Conservation (phyloP, 2,797 vertebrate genomes). For the Thaleichthys pacificus region DNA sequence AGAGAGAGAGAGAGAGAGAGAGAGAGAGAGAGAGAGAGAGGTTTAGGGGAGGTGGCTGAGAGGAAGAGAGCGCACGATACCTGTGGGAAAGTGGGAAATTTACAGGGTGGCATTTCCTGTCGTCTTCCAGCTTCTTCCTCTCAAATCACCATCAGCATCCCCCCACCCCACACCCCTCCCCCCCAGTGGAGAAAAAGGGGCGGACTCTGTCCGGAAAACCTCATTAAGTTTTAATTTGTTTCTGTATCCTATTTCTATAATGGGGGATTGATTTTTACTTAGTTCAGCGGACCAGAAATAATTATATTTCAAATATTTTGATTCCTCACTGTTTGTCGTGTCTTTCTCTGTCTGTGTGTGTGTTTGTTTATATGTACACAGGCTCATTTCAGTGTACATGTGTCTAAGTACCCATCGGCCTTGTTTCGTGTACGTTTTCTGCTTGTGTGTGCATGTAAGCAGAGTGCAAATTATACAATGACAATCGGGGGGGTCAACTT, state of each 20-base stretch:
- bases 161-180: neutral
- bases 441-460: neutral
- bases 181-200: constrained; percentile 50
- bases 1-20: constrained; percentile 26
- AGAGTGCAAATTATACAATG: no score
- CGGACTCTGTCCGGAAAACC: constrained; percentile 70
- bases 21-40: neutral
- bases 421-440: neutral
- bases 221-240: constrained; percentile 82
- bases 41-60: constrained; percentile 24
- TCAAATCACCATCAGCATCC: neutral
- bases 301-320: constrained; percentile 76
- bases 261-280: constrained; percentile 80
- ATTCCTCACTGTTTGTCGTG: constrained; percentile 57
- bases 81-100: constrained; percentile 39
- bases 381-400: neutral
- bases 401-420: neutral
- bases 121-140: constrained; percentile 29
- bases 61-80: constrained; percentile 47
- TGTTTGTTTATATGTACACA: constrained; percentile 9
- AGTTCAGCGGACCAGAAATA: constrained; percentile 75
- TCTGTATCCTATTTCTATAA: constrained; percentile 79
- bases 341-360: neutral
- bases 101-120: constrained; percentile 57
- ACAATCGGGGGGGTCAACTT: no score